A percentile compares a stretch with the other conserved stretches of the same genome.
phyloP scores from a whole-genome alignment of 1,140 invertebrate genomes.

The Pseudomyrmex gracilis region DNA sequence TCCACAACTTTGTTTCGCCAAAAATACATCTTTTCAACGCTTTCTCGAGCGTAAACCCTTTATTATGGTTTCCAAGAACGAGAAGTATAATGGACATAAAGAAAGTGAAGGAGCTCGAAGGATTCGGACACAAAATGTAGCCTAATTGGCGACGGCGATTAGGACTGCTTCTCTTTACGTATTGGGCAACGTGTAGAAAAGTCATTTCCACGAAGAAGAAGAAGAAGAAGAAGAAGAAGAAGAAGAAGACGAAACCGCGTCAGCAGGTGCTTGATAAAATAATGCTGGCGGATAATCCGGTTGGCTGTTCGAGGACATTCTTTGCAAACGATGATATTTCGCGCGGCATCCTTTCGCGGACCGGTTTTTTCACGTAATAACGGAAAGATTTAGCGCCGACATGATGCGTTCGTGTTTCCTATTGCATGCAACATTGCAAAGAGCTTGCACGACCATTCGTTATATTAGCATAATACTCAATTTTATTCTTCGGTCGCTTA shows the following conservation, averaged over 20 bases:
- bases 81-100: neutral
- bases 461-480: constrained; percentile 59
- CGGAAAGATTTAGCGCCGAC: constrained; percentile 49
- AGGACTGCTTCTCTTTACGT: constrained; percentile 4
- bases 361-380: constrained; percentile 53
- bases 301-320: constrained; percentile 38
- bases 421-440: constrained; percentile 47
- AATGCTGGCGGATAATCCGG: constrained; percentile 46
- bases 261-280: constrained; percentile 54
- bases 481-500: constrained; percentile 49
- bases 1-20: neutral
- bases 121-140: constrained; percentile 7
- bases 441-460: constrained; percentile 38
- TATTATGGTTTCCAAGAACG: neutral
- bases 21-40: neutral
- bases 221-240: neutral
- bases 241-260: constrained; percentile 1
- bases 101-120: neutral
- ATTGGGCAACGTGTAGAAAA: constrained; percentile 34
- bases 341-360: constrained; percentile 47
- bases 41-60: neutral
- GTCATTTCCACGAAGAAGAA: constrained; percentile 32
- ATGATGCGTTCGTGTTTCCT: constrained; percentile 15
- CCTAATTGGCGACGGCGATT: constrained; percentile 42
- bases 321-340: constrained; percentile 44